Evolutionary conservation across 1,140 invertebrate genomes (phyloP).

Genomic region (Aphis craccivora): DNA sequence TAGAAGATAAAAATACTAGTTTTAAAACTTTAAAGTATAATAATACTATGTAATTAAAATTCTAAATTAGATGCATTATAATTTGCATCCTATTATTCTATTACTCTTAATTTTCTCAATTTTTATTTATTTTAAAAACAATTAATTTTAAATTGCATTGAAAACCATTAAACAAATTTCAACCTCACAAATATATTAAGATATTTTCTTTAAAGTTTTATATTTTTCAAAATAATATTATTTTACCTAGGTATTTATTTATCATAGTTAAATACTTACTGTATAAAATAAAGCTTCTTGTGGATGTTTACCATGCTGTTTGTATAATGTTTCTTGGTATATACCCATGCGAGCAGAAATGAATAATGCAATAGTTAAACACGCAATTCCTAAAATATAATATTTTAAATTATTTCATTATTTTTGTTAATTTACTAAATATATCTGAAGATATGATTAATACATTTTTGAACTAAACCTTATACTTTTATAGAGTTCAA

Average conservation of each 20-base stretch:
- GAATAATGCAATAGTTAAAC: constrained; percentile 89
- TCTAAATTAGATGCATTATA: background rate
- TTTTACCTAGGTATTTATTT: background rate
- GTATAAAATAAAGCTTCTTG: constrained; percentile 94
- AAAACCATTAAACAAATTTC: background rate
- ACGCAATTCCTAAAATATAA: constrained; percentile 73
- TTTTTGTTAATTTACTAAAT: background rate
- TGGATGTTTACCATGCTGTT: constrained; percentile 90
- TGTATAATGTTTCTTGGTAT: constrained; percentile 91
- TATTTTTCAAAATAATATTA: background rate
- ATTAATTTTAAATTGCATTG: background rate
- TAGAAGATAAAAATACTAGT: constrained; percentile 1
- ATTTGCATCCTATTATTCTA: background rate
- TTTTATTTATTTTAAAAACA: background rate
- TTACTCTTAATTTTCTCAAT: background rate
- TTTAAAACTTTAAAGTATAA: background rate
- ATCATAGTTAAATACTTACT: constrained; percentile 64
- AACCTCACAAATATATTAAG: background rate
- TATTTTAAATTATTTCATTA: background rate
- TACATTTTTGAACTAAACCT: background rate
- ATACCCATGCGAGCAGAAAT: constrained; percentile 96
- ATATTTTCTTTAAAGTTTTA: background rate
- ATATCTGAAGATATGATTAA: background rate
- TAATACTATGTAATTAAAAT: background rate
- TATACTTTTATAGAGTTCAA: background rate